Evolutionary conservation across 2,113 vertebrate species (phyloP).

Genomic region (Candoia aspera): DNA sequence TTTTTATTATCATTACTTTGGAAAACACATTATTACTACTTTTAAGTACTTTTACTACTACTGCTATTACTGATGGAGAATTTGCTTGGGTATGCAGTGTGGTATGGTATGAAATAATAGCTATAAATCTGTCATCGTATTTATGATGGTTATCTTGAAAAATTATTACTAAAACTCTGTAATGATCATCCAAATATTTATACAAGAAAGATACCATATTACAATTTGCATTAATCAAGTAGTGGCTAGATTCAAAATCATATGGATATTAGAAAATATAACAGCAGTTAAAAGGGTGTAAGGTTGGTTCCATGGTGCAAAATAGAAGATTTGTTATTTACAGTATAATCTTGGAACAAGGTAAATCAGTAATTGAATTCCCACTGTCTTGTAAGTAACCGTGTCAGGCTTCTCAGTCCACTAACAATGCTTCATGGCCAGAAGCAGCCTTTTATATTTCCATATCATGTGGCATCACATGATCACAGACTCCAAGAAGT

Average conservation of each 20-base stretch:
- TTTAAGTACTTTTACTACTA: constrained; percentile 12
- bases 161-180: background rate
- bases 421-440: background rate
- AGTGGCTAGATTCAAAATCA: background rate
- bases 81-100: background rate
- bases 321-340: background rate
- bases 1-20: constrained; percentile 36
- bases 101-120: background rate
- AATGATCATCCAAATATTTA: background rate
- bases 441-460: background rate
- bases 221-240: background rate
- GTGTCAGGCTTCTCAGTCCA: background rate
- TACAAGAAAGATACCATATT: background rate
- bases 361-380: background rate
- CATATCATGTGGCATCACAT: background rate
- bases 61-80: constrained; percentile 16
- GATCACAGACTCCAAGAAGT: background rate
- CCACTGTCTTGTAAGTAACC: background rate
- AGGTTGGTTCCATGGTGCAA: background rate
- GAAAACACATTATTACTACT: constrained; percentile 32
- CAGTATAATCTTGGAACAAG: background rate
- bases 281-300: background rate
- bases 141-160: background rate
- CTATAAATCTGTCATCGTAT: background rate
- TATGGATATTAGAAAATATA: background rate